Conservation (phyloP, 2,113 vertebrate genomes). For the Aix galericulata region DNA sequence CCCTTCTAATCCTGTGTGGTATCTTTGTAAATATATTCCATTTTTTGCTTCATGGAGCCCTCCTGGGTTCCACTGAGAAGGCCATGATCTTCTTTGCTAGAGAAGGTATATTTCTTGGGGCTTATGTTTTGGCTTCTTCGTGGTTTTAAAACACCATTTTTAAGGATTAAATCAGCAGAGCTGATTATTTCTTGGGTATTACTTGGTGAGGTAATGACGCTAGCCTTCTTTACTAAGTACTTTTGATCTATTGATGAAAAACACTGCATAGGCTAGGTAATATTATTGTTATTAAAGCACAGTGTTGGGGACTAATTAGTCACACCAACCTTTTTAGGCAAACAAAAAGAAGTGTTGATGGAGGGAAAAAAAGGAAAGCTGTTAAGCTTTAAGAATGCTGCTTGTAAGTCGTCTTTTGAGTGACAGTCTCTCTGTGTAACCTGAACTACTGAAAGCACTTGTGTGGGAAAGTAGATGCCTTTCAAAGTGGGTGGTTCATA, state of each 20-base stretch:
- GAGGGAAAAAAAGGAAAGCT: not conserved
- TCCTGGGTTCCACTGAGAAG: conserved; percentile 27
- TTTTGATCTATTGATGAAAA: conserved; percentile 59
- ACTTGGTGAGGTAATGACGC: conserved; percentile 39
- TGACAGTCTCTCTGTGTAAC: not conserved
- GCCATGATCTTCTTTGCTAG: conserved; percentile 44
- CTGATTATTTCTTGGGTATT: conserved; percentile 37
- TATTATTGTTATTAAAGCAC: conserved; percentile 37
- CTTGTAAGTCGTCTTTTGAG: conserved; percentile 6
- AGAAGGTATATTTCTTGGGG: conserved; percentile 47
- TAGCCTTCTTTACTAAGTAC: conserved; percentile 10
- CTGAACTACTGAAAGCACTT: not conserved
- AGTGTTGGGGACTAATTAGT: conserved; percentile 39
- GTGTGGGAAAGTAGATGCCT: conserved; percentile 37
- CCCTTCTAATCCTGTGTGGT: conserved; percentile 10
- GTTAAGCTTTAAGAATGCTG: not conserved
- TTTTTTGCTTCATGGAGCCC: conserved; percentile 15
- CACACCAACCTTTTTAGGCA: not conserved
- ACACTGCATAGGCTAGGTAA: not conserved
- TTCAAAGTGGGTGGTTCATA: not conserved
- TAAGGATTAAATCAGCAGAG: conserved; percentile 45
- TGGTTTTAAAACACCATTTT: conserved; percentile 51
- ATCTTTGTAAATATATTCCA: conserved; percentile 37
- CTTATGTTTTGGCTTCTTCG: conserved; percentile 51
- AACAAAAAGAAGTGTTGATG: not conserved